Percentiles rank a stretch among this genome's conserved stretches.
phyloP scores from a whole-genome alignment of 2,113 vertebrate genomes.

The Etheostoma spectabile region DNA sequence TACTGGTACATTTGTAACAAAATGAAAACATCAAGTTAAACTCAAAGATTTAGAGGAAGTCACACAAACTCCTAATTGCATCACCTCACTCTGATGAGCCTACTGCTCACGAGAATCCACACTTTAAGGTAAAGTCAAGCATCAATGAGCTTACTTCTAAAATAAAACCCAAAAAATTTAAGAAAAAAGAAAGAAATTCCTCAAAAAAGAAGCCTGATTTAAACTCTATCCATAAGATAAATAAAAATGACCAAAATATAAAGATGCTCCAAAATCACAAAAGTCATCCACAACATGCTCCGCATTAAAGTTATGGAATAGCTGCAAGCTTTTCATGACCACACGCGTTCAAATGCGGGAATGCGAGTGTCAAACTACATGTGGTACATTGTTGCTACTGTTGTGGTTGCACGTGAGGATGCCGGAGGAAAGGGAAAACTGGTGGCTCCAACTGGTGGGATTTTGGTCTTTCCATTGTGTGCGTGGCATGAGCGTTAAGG shows the following conservation, averaged over 20 bases:
- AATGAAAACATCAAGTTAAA: slow-evolving; percentile 11
- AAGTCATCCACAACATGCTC: slow-evolving; percentile 36
- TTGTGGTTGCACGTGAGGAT: slow-evolving; percentile 28
- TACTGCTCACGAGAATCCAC: not conserved
- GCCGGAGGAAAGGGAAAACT: slow-evolving; percentile 17
- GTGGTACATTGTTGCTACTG: slow-evolving; percentile 41
- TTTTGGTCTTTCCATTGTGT: slow-evolving; percentile 58
- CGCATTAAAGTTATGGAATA: slow-evolving; percentile 27
- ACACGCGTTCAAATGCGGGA: slow-evolving; percentile 30
- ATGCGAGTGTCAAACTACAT: slow-evolving; percentile 29
- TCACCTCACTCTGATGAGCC: not conserved
- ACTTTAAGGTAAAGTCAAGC: slow-evolving; percentile 31
- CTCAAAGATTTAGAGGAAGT: not conserved
- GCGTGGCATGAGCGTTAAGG: slow-evolving; percentile 81
- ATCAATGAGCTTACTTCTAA: slow-evolving; percentile 21
- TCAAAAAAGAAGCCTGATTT: slow-evolving; percentile 12
- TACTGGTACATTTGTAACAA: not conserved
- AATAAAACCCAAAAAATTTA: slow-evolving; percentile 11
- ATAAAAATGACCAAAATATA: slow-evolving; percentile 59
- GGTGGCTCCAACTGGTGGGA: slow-evolving; percentile 23
- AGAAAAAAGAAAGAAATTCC: not conserved
- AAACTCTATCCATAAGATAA: slow-evolving; percentile 52
- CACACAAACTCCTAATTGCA: slow-evolving; percentile 9
- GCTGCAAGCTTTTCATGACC: slow-evolving; percentile 36
- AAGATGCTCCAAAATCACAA: slow-evolving; percentile 41